These are phyloP conservation scores for Pseudochirops corinnae DNA, from an alignment of 2,797 vertebrate species.

Conservation along the genomic window DNA sequence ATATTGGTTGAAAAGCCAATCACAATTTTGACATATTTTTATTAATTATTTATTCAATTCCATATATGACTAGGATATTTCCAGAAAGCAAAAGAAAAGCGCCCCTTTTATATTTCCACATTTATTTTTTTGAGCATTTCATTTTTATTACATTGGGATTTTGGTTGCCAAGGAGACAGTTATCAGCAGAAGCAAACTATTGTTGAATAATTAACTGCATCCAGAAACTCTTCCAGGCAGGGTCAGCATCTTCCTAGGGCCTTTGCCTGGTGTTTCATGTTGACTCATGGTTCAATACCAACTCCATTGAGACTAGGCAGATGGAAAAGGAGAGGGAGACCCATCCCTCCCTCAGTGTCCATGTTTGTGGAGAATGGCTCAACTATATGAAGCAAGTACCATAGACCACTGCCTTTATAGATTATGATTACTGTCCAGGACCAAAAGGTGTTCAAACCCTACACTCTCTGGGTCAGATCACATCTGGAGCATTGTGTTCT, in stretches of 20 bases:
- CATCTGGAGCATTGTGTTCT: neutral
- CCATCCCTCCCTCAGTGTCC: neutral
- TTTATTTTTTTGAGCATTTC: slow-evolving; percentile 28
- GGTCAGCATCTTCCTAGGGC: neutral
- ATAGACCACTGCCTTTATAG: neutral
- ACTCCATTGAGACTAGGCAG: neutral
- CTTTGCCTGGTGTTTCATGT: neutral
- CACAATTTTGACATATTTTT: neutral
- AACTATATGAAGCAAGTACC: neutral
- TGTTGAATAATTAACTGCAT: slow-evolving; percentile 70
- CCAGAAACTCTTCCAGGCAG: slow-evolving; percentile 32
- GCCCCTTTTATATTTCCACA: neutral
- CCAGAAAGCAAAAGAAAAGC: neutral
- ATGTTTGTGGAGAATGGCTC: neutral
- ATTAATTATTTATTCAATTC: neutral
- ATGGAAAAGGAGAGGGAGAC: neutral
- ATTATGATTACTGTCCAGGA: neutral
- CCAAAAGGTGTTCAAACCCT: neutral
- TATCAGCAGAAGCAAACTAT: slow-evolving; percentile 61
- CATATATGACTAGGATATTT: neutral
- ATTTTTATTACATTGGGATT: slow-evolving; percentile 37
- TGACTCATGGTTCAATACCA: neutral
- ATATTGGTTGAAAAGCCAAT: neutral
- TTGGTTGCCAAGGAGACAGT: slow-evolving; percentile 73
- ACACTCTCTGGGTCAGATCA: neutral